A percentile compares a stretch with the other conserved stretches of the same genome.
phyloP scores from a whole-genome alignment of 2,797 vertebrate species.

The Pseudochromis fuscus region DNA sequence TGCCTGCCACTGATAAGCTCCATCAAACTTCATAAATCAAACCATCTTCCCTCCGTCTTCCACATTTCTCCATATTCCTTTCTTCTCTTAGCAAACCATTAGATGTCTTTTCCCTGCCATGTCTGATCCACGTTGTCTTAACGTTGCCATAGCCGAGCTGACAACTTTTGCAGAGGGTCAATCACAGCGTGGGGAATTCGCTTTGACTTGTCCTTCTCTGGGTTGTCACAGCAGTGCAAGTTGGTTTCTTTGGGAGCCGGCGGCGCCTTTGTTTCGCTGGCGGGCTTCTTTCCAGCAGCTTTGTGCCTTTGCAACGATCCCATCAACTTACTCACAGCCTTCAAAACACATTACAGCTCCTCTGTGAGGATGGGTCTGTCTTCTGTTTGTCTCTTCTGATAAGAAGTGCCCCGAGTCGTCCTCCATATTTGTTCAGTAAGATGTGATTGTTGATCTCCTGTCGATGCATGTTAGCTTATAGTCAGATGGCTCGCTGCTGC shows the following conservation, averaged over 20 bases:
- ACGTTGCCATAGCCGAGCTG: constrained; percentile 15
- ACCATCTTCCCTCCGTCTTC: constrained; percentile 12
- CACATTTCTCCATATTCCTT: not conserved
- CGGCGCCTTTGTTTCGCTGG: constrained; percentile 22
- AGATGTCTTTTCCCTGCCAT: constrained; percentile 42
- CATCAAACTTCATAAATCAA: constrained; percentile 53
- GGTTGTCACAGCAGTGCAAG: constrained; percentile 50
- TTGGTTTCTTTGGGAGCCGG: constrained; percentile 33
- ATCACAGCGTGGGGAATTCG: constrained; percentile 33
- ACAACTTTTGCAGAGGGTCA: constrained; percentile 42
- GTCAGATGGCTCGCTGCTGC: constrained; percentile 13
- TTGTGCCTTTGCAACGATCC: constrained; percentile 53
- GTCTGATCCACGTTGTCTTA: constrained; percentile 28
- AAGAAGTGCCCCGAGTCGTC: constrained; percentile 12
- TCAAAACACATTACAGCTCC: constrained; percentile 54
- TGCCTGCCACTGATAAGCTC: constrained; percentile 54
- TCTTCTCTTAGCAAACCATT: constrained; percentile 28
- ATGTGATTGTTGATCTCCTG: constrained; percentile 46
- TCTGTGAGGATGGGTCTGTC: constrained; percentile 29
- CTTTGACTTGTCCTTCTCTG: constrained; percentile 61
- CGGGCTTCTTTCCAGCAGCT: constrained; percentile 47
- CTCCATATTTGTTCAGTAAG: constrained; percentile 19
- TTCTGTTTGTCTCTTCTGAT: constrained; percentile 19
- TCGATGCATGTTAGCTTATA: constrained; percentile 41
- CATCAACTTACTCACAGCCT: constrained; percentile 60